Evolutionary conservation across 2,888 invertebrate species (phyloP).

Genomic region (Nebria brevicollis): DNA sequence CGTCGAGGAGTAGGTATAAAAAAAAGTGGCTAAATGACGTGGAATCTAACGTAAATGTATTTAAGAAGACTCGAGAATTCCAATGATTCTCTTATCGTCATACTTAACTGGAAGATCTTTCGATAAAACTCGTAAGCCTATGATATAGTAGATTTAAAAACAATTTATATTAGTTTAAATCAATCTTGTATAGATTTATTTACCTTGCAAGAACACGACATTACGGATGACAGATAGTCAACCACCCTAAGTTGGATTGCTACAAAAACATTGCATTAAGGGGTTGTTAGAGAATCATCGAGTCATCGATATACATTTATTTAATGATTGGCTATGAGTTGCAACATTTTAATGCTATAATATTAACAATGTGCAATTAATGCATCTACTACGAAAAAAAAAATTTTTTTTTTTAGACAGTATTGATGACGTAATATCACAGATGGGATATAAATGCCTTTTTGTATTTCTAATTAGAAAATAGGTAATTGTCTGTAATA

Average conservation of each 20-base stretch:
- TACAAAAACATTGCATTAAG: too few species aligned
- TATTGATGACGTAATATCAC: too few species aligned
- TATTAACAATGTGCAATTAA: background rate
- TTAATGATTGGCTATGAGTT: background rate
- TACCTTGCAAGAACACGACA: too few species aligned
- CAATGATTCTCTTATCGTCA: too few species aligned
- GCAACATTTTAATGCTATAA: background rate
- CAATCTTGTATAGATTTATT: background rate
- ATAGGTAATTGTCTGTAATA: too few species aligned
- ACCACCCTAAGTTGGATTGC: background rate
- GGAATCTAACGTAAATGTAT: slow-evolving; percentile 14
- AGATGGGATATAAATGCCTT: too few species aligned
- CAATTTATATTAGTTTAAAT: slow-evolving; percentile 27
- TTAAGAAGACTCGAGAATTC: too few species aligned
- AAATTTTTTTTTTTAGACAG: too few species aligned
- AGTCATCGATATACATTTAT: background rate
- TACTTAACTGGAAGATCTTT: too few species aligned
- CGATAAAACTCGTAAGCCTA: too few species aligned
- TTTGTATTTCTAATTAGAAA: too few species aligned
- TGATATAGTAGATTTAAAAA: background rate
- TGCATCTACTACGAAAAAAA: background rate
- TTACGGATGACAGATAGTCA: background rate
- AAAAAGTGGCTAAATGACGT: slow-evolving; percentile 43
- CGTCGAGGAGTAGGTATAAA: background rate
- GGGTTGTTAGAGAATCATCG: background rate